These are phyloP conservation scores for Camponotus fellah DNA, from an alignment of 2,888 invertebrate genomes.

Conservation along the genomic window DNA sequence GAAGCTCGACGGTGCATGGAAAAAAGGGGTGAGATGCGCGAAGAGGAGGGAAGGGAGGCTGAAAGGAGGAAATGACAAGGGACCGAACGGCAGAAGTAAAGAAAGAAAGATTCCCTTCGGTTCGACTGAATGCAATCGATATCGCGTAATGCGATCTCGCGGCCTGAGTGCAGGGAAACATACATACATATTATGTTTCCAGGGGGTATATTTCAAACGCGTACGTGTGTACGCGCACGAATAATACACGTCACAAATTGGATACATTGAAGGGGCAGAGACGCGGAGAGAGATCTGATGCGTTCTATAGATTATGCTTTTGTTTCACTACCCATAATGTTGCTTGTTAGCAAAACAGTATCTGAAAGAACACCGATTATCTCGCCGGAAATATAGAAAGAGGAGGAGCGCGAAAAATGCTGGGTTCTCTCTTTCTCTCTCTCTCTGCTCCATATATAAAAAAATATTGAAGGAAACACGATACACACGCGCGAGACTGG, in stretches of 20 bases:
- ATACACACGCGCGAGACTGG: background rate
- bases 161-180: conserved; percentile 59
- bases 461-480: background rate
- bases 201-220: background rate
- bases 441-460: background rate
- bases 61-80: background rate
- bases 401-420: background rate
- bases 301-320: conserved; percentile 18
- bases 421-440: background rate
- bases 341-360: conserved; percentile 26
- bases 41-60: conserved; percentile 19
- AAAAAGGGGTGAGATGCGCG: conserved; percentile 35
- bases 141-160: conserved; percentile 78
- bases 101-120: conserved; percentile 48
- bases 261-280: conserved; percentile 10
- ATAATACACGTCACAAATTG: conserved; percentile 38
- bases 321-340: conserved; percentile 20
- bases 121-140: conserved; percentile 73
- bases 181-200: conserved; percentile 64
- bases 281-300: background rate
- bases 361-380: conserved; percentile 22
- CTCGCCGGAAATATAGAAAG: background rate
- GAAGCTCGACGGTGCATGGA: conserved; percentile 72
- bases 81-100: conserved; percentile 22
- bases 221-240: background rate